Evolutionary conservation across 2,888 invertebrate species (phyloP).

Genomic region (Norana najaformis): DNA sequence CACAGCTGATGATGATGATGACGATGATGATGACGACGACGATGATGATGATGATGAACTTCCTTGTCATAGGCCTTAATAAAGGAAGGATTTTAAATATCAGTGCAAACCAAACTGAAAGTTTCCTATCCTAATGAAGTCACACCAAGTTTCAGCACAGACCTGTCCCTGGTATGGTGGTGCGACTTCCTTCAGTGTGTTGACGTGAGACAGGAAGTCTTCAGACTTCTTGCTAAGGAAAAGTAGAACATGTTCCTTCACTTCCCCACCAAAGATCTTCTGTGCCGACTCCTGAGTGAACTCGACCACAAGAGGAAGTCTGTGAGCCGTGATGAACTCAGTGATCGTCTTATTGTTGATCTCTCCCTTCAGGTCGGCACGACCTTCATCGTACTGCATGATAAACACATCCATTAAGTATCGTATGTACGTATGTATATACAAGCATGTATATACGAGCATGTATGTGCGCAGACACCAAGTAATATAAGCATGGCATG

Average conservation of each 20-base stretch:
- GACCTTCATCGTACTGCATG: conserved; percentile 61
- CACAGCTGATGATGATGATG: no score
- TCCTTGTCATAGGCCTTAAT: no score
- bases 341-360: conserved; percentile 71
- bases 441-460: no score
- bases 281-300: conserved; percentile 96
- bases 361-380: conserved; percentile 65
- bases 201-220: conserved; percentile 79
- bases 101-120: no score
- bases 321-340: conserved; percentile 81
- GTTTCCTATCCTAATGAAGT: background rate
- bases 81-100: no score
- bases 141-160: background rate
- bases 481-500: background rate
- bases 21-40: no score
- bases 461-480: no score
- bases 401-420: background rate
- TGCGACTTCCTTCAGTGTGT: conserved; percentile 80
- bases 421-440: background rate
- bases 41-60: no score
- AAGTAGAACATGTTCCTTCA: conserved; percentile 92
- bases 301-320: conserved; percentile 88
- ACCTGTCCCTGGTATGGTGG: conserved; percentile 84
- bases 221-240: conserved; percentile 80
- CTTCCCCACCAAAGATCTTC: conserved; percentile 96